phyloP scores from a whole-genome alignment of 2,113 vertebrate species.

The Eclectus roratus region DNA sequence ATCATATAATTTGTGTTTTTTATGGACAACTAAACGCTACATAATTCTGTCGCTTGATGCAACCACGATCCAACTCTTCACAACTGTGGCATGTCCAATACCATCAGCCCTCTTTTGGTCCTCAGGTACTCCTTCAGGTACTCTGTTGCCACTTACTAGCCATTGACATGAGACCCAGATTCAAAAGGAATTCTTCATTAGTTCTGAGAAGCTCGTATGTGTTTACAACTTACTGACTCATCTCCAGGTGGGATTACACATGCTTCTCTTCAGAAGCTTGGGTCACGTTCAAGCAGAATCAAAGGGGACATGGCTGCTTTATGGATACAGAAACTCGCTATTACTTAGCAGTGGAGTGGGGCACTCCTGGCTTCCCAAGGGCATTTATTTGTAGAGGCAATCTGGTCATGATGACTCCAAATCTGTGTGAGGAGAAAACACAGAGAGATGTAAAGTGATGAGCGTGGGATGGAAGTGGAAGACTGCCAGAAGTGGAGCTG shows the following conservation, averaged over 20 bases:
- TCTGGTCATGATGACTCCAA: constrained; percentile 37
- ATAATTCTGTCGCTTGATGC: neutral
- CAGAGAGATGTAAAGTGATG: neutral
- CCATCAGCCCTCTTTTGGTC: neutral
- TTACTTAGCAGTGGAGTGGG: neutral
- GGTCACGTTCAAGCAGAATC: neutral
- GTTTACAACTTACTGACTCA: neutral
- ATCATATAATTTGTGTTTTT: neutral
- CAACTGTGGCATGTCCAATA: neutral
- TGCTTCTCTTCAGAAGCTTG: neutral
- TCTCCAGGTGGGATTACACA: neutral
- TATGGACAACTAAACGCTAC: neutral
- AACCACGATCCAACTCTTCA: neutral
- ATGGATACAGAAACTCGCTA: neutral
- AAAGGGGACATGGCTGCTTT: neutral
- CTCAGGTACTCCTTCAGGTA: neutral
- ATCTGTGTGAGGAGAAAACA: constrained; percentile 13
- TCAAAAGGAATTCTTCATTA: neutral
- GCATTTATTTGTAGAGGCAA: constrained; percentile 26
- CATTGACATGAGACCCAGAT: neutral
- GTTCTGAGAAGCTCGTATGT: neutral
- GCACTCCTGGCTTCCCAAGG: neutral
- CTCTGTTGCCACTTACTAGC: neutral
- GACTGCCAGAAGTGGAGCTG: constrained; percentile 41
- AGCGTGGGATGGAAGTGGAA: constrained; percentile 56